These are phyloP conservation scores for Trichopoda pennipes DNA, from an alignment of 2,888 invertebrate species.

Conservation along the genomic window DNA sequence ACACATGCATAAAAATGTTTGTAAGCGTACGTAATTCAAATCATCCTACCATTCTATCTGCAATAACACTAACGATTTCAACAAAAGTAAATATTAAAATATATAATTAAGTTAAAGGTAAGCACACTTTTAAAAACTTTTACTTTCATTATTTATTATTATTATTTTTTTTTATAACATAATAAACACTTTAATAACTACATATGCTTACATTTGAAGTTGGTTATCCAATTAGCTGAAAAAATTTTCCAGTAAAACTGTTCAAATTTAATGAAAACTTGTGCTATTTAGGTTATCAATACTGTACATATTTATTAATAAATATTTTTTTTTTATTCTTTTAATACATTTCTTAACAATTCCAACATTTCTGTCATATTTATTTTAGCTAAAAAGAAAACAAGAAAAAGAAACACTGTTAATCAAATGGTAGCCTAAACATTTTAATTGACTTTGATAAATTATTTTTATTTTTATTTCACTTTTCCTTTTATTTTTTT, in stretches of 20 bases:
- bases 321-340: neutral
- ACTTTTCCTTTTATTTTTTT: slow-evolving; percentile 30
- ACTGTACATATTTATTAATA: slow-evolving; percentile 23
- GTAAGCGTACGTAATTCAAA: slow-evolving; percentile 11
- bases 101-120: slow-evolving; percentile 46
- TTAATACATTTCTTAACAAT: slow-evolving; percentile 24
- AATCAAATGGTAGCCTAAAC: slow-evolving; percentile 22
- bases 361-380: slow-evolving; percentile 41
- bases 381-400: slow-evolving; percentile 22
- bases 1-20: slow-evolving; percentile 29
- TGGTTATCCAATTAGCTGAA: slow-evolving; percentile 19
- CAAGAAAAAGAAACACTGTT: neutral
- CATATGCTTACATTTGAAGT: slow-evolving; percentile 3
- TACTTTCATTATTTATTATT: neutral
- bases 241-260: slow-evolving; percentile 10
- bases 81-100: slow-evolving; percentile 21
- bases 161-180: neutral
- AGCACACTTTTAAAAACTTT: slow-evolving; percentile 18
- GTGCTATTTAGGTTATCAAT: slow-evolving; percentile 28
- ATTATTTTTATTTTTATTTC: too few relatives aligned
- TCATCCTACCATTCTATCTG: slow-evolving; percentile 28
- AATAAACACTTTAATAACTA: neutral
- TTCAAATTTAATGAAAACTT: neutral
- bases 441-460: slow-evolving; percentile 18
- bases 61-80: slow-evolving; percentile 53